These are phyloP conservation scores for Gryllus longicercus DNA, from an alignment of 2,888 invertebrate species.

Conservation along the genomic window DNA sequence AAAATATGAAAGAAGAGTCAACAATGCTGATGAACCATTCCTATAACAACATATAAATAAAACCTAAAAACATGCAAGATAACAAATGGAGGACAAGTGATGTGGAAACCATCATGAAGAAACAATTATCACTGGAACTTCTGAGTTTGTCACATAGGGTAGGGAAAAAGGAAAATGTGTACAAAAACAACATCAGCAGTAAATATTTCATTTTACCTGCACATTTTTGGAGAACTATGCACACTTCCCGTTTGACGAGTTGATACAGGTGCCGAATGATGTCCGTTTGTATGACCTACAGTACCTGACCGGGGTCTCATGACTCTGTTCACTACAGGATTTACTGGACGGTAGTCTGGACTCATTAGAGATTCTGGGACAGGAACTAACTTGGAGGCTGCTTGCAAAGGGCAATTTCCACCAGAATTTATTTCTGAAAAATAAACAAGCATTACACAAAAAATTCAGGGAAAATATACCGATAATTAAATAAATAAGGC, in stretches of 20 bases:
- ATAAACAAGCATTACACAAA: constrained; percentile 50
- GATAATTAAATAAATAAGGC: no score
- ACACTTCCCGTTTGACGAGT: neutral
- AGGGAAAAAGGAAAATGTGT: no score
- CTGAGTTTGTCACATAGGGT: no score
- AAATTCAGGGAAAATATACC: no score
- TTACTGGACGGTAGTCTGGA: constrained; percentile 62
- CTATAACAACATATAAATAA: no score
- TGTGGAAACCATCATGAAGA: no score
- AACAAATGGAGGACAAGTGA: no score
- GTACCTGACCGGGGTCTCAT: neutral
- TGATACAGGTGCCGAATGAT: neutral
- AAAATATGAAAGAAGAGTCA: no score
- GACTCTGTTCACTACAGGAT: neutral
- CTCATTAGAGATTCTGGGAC: constrained; percentile 85
- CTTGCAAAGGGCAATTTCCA: constrained; percentile 56
- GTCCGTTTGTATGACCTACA: neutral
- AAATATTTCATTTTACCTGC: neutral
- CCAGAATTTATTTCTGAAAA: constrained; percentile 39
- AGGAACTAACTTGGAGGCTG: constrained; percentile 81
- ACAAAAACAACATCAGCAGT: no score
- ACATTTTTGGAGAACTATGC: constrained; percentile 7
- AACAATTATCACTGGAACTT: no score
- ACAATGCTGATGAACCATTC: no score
- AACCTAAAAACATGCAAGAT: no score